Percentiles rank a stretch among this genome's conserved stretches.
Conservation (phyloP, 2,113 vertebrate genomes). For the Macaca nemestrina region DNA sequence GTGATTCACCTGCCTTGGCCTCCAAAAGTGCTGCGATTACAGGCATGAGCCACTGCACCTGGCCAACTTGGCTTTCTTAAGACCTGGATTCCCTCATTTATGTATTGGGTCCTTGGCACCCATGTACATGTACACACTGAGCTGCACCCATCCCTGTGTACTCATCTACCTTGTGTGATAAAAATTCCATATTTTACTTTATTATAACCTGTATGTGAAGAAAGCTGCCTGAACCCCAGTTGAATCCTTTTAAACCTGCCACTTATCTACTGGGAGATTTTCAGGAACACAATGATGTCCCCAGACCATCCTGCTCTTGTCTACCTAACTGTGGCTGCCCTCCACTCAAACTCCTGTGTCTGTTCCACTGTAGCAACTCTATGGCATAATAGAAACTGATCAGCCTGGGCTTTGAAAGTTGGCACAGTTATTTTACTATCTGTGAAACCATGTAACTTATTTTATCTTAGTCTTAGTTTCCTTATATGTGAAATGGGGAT, state of each 20-base stretch:
- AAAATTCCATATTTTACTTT: not conserved
- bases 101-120: not conserved
- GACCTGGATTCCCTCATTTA: not conserved
- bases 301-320: accelerated
- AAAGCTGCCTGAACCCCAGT: not conserved
- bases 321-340: not conserved
- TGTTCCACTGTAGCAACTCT: not conserved
- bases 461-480: not conserved
- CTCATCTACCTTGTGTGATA: not conserved
- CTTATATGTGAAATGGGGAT: not conserved
- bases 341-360: not conserved
- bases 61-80: too few relatives aligned
- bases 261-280: not conserved
- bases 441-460: not conserved
- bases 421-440: not conserved
- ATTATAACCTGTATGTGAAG: not conserved
- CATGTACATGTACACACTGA: too few relatives aligned
- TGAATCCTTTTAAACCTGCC: not conserved
- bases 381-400: not conserved
- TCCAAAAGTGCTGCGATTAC: too few relatives aligned
- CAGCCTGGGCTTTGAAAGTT: not conserved
- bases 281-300: accelerated
- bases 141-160: accelerated
- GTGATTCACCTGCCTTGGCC: too few relatives aligned
- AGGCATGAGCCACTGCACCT: too few relatives aligned